Conservation (phyloP, 2,888 invertebrate species). For the Eulithis prunata region DNA sequence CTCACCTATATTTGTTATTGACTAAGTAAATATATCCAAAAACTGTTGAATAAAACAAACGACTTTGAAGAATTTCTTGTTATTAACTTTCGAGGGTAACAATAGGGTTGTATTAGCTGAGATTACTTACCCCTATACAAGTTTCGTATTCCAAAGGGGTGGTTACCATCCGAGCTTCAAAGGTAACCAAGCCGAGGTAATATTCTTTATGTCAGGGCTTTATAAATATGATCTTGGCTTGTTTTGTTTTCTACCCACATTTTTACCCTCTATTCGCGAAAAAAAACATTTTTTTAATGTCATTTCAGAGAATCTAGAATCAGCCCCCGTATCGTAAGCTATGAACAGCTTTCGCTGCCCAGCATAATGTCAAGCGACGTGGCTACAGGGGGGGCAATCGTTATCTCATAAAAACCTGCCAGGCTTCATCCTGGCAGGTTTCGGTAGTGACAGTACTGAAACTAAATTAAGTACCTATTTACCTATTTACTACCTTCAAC, state of each 20-base stretch:
- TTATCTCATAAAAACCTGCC: too few species aligned
- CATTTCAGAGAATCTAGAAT: too few species aligned
- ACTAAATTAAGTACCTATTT: too few species aligned
- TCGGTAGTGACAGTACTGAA: too few species aligned
- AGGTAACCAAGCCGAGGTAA: conserved; percentile 35
- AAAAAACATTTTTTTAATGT: too few species aligned
- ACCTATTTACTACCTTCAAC: too few species aligned
- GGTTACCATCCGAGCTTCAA: conserved; percentile 41
- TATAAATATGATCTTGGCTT: conserved; percentile 28
- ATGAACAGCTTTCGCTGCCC: too few species aligned
- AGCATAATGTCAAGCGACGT: too few species aligned
- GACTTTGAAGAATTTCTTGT: conserved; percentile 6
- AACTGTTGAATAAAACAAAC: not conserved
- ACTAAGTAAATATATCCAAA: not conserved
- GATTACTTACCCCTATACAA: conserved; percentile 39
- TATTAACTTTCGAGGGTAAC: conserved; percentile 30
- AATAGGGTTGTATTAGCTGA: conserved; percentile 41
- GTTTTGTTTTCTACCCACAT: conserved; percentile 18
- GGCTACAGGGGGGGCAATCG: too few species aligned
- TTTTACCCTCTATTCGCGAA: not conserved
- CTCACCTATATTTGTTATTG: too few species aligned
- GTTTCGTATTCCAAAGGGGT: conserved; percentile 43
- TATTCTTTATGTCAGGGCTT: conserved; percentile 34
- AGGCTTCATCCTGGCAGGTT: too few species aligned
- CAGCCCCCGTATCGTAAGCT: too few species aligned